Conservation (phyloP, 2,888 invertebrate species). For the Hypomecis punctinalis region DNA sequence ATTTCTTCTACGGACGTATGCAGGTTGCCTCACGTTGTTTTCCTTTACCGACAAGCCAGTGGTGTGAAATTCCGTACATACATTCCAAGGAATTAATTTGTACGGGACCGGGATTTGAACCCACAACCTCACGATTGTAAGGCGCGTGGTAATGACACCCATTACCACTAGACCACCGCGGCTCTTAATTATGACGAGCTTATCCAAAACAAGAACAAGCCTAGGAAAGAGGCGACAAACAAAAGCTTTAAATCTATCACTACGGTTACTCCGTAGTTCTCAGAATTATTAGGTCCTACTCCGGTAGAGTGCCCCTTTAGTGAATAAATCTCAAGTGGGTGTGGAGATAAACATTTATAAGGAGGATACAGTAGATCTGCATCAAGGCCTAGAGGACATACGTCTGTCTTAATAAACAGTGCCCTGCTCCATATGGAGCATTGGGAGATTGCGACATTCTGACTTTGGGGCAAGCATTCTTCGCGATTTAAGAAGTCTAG, state of each 20-base stretch:
- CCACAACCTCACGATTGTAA: no score
- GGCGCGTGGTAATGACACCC: no score
- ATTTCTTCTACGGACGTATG: no score
- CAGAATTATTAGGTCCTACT: conserved; percentile 5
- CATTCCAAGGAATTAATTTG: no score
- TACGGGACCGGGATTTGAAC: no score
- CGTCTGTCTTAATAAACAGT: conserved; percentile 64
- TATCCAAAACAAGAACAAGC: no score
- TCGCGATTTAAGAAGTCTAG: neutral
- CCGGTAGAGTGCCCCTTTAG: conserved; percentile 20
- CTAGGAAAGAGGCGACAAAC: neutral
- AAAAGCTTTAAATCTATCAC: neutral
- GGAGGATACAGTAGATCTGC: conserved; percentile 64
- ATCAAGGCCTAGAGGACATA: conserved; percentile 67
- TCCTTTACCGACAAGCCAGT: no score
- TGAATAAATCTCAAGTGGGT: conserved; percentile 50
- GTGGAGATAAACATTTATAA: conserved; percentile 50
- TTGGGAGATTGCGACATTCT: conserved; percentile 2
- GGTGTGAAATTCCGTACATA: no score
- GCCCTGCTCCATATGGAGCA: conserved; percentile 21
- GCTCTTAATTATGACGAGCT: no score
- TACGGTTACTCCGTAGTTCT: conserved; percentile 2
- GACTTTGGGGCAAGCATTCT: no score
- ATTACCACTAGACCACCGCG: no score
- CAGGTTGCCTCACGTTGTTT: no score